Conservation (phyloP, 2,888 invertebrate genomes). For the Andricus quercusramuli region DNA sequence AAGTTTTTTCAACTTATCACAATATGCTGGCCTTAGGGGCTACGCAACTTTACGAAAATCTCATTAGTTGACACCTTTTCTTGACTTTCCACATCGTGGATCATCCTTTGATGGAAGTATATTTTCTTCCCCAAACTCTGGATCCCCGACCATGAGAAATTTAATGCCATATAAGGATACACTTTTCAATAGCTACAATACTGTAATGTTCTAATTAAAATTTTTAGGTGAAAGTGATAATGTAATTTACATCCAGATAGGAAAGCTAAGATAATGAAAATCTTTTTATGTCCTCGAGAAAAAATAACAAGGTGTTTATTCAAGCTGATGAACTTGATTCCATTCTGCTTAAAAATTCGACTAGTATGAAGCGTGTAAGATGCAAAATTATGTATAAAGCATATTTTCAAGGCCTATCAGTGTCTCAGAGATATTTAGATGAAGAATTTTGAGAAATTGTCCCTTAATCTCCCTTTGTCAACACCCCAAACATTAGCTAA, state of each 20-base stretch:
- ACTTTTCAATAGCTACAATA: not conserved
- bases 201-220: not conserved
- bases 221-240: not conserved
- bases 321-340: not conserved
- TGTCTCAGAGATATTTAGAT: not conserved
- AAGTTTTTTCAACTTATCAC: slow-evolving; percentile 75
- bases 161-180: not conserved
- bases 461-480: not conserved
- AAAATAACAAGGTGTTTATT: not conserved
- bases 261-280: not conserved
- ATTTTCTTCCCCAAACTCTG: not conserved
- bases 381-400: not conserved
- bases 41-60: slow-evolving; percentile 52
- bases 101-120: slow-evolving; percentile 25
- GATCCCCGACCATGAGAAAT: not conserved
- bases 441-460: not conserved
- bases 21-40: slow-evolving; percentile 71
- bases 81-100: slow-evolving; percentile 13
- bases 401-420: not conserved
- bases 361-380: too few relatives aligned
- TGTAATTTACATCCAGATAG: not conserved
- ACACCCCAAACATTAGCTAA: slow-evolving; percentile 28
- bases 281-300: not conserved
- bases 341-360: not conserved
- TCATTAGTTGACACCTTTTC: slow-evolving; percentile 53